Base-by-base conservation (phyloP, 2,113 vertebrate genomes). In the Podarcis muralis region DNA sequence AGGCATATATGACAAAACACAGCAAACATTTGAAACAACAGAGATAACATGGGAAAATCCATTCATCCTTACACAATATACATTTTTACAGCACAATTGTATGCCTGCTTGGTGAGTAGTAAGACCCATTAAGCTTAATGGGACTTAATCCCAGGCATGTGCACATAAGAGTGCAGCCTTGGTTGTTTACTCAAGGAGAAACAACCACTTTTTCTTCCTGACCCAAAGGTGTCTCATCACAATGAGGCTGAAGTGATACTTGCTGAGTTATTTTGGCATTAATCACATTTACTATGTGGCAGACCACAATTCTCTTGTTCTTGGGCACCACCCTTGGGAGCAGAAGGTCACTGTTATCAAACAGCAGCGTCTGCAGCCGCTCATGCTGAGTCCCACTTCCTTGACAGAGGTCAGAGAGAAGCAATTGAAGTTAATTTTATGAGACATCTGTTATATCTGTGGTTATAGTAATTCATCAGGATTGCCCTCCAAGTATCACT, bases 381-480 rank as follows among this genome's bases (percentile, higher is more conserved):
- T 97, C 91, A 86, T 94, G 90, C 94, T 97, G 93, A 93, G 74
- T 92, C 93, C 91, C 95, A 92, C 93, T 97, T 96, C 94, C 92
- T 96, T 75, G 84, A 93, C 93, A 97, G 95, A 96, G 96, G 97
- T 97, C 97, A 96, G 72, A 88, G 69, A 93, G 88, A 96, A 95
- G 85, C 94, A 96, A 95, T 65, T 94, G 93, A 96, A 97, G 94
- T 96, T 97, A 96, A 97, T 97, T 97, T 96, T 95, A 94, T 96
- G 95, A 97, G 96, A 95, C 96, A 96, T 96, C 93, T 96, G 93
- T 95, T 97, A 43, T 96, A 96, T 95, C 94, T 96, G 95, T 93
- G 91, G 95, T 93, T 95, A 94, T 89, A 94, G 16, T 92, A 85
- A 95, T 95, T 96, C 94, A 93, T 96, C 88, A 88, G 92, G 93